These are phyloP conservation scores for Psophia crepitans DNA, from an alignment of 2,113 vertebrate genomes.

Conservation along the genomic window DNA sequence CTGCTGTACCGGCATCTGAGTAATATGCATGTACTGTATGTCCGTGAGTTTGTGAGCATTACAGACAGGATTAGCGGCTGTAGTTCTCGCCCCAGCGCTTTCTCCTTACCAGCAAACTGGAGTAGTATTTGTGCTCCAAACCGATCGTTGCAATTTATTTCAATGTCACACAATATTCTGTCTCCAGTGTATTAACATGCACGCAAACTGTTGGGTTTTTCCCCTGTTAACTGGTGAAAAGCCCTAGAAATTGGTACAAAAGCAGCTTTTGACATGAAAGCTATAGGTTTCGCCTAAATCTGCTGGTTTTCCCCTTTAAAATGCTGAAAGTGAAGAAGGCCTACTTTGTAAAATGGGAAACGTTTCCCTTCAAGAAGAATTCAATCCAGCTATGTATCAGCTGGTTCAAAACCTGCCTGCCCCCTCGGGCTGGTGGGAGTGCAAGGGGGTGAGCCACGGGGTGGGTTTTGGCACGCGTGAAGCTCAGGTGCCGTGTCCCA, in stretches of 20 bases:
- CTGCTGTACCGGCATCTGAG: constrained; percentile 59
- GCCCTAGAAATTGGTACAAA: neutral
- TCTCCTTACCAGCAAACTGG: neutral
- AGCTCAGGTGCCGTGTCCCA: neutral
- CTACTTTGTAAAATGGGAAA: neutral
- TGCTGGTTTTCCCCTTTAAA: neutral
- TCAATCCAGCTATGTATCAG: fast-evolving
- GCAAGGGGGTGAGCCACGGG: neutral
- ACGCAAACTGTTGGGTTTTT: neutral
- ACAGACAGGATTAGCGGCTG: neutral
- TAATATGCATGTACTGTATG: neutral
- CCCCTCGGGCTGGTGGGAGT: fast-evolving
- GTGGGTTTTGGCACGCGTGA: neutral
- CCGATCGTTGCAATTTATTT: neutral
- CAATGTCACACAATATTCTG: neutral
- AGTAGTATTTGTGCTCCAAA: neutral
- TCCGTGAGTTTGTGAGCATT: neutral
- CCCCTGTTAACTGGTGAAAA: neutral
- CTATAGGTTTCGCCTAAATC: neutral
- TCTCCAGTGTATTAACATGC: neutral
- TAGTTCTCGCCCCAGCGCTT: neutral
- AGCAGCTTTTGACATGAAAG: neutral
- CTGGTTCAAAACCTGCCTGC: neutral
- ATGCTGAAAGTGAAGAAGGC: neutral
- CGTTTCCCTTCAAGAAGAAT: neutral